Conservation (phyloP, 2,888 invertebrate species). For the Copidosoma aretas region DNA sequence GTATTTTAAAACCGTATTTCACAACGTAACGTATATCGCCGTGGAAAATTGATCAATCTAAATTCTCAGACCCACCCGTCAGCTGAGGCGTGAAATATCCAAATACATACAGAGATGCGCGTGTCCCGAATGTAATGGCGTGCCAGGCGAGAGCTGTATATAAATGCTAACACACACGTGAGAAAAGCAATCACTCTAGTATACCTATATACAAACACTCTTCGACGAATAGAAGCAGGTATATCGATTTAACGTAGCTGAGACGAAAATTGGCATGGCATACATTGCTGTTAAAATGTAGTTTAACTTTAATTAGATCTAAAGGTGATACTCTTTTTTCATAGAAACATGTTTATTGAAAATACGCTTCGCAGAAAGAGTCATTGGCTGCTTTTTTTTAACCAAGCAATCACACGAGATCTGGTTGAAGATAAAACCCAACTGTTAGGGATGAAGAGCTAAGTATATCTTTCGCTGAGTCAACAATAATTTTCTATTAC, state of each 20-base stretch:
- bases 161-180: constrained; percentile 10
- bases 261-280: background rate
- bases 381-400: background rate
- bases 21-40: no score
- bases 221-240: background rate
- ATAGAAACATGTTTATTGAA: no score
- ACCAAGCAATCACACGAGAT: background rate
- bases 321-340: background rate
- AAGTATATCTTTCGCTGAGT: constrained; percentile 2
- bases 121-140: constrained; percentile 24
- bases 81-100: constrained; percentile 25
- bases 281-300: background rate
- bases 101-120: constrained; percentile 26
- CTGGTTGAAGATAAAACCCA: background rate
- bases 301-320: background rate
- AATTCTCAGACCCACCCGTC: constrained; percentile 21
- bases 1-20: no score
- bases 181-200: constrained; percentile 15
- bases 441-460: background rate
- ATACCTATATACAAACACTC: background rate
- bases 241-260: background rate
- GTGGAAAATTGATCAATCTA: constrained; percentile 15
- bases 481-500: constrained; percentile 17
- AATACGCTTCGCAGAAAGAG: no score
- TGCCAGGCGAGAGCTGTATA: background rate